These are phyloP conservation scores for Drosophila tani DNA, from an alignment of 1,140 invertebrate genomes.

Conservation along the genomic window DNA sequence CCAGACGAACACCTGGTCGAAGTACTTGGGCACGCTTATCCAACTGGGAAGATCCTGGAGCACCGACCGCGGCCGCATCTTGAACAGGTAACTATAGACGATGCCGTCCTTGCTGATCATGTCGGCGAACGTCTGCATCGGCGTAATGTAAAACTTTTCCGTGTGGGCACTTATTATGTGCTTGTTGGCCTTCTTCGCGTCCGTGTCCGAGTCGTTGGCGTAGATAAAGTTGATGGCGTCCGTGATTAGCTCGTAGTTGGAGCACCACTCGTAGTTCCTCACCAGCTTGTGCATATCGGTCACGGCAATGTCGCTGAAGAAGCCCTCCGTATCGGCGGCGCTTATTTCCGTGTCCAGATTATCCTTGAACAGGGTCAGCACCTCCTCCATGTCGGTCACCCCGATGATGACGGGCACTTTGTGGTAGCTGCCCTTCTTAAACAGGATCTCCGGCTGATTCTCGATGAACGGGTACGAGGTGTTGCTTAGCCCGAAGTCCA, in stretches of 20 bases:
- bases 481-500: slow-evolving; percentile 90
- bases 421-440: slow-evolving; percentile 87
- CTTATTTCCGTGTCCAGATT: slow-evolving; percentile 86
- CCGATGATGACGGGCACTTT: slow-evolving; percentile 90
- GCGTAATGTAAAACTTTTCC: slow-evolving; percentile 90
- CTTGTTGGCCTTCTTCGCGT: slow-evolving; percentile 85
- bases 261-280: slow-evolving; percentile 87
- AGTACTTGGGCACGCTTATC: slow-evolving; percentile 91
- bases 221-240: slow-evolving; percentile 92
- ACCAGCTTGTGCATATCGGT: slow-evolving; percentile 86
- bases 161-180: slow-evolving; percentile 89
- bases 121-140: slow-evolving; percentile 88
- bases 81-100: slow-evolving; percentile 91
- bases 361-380: slow-evolving; percentile 87
- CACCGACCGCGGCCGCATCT: slow-evolving; percentile 89
- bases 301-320: slow-evolving; percentile 87
- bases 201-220: slow-evolving; percentile 86
- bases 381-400: slow-evolving; percentile 92
- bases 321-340: slow-evolving; percentile 87
- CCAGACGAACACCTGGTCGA: slow-evolving; percentile 92
- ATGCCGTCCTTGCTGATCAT: slow-evolving; percentile 87
- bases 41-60: slow-evolving; percentile 89
- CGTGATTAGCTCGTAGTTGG: slow-evolving; percentile 89
- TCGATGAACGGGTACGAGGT: slow-evolving; percentile 88
- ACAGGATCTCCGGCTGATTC: slow-evolving; percentile 87